Percentiles rank a stretch among this genome's conserved stretches.
phyloP scores from a whole-genome alignment of 2,888 invertebrate species.

The Eupithecia tripunctaria region DNA sequence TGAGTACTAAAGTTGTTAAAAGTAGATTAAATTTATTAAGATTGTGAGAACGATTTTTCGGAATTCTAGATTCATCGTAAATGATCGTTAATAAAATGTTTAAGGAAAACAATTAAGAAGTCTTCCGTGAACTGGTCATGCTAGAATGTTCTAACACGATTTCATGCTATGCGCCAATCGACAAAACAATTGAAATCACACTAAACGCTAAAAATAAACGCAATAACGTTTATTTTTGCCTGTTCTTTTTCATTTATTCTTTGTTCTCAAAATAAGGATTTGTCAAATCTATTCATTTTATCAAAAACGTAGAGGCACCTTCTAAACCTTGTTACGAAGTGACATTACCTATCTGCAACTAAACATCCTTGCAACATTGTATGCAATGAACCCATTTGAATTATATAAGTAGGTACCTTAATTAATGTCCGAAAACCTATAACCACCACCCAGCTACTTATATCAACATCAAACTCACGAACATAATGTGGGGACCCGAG shows the following conservation, averaged over 20 bases:
- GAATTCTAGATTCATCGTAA: no score
- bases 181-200: background rate
- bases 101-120: background rate
- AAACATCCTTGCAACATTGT: no score
- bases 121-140: background rate
- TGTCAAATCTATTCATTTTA: no score
- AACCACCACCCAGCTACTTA: background rate
- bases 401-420: background rate
- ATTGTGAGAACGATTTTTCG: background rate
- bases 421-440: background rate
- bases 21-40: background rate
- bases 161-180: background rate
- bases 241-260: no score
- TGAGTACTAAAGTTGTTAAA: background rate
- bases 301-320: no score
- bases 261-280: no score
- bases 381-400: no score
- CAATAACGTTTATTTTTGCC: no score
- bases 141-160: background rate
- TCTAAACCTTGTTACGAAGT: no score
- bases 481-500: slow-evolving; percentile 6
- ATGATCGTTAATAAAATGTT: background rate
- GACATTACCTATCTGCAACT: background rate
- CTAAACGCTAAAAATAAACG: no score
- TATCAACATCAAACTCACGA: slow-evolving; percentile 7